Conservation (phyloP, 2,888 invertebrate species). For the Alloplasta piceator region DNA sequence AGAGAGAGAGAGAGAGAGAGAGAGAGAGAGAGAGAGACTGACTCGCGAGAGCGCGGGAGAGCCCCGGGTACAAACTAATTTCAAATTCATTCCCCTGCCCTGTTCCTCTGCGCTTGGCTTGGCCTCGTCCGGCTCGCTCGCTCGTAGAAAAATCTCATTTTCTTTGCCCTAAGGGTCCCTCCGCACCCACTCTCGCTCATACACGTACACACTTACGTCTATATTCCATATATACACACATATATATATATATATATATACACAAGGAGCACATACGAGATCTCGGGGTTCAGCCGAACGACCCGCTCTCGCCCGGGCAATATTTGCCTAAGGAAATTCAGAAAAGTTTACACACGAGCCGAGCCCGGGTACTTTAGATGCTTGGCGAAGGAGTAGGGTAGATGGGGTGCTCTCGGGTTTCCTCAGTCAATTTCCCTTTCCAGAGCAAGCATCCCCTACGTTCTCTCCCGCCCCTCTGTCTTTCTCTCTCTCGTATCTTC, state of each 20-base stretch:
- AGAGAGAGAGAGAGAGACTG: conserved; percentile 45
- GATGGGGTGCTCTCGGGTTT: conserved; percentile 60
- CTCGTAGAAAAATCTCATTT: conserved; percentile 81
- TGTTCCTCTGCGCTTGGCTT: conserved; percentile 51
- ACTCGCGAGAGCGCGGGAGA: conserved; percentile 41
- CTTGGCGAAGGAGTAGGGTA: conserved; percentile 50
- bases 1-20: conserved; percentile 30
- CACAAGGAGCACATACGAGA: conserved; percentile 9
- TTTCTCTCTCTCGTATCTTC: conserved; percentile 46
- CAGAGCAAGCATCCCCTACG: conserved; percentile 50
- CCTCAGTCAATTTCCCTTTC: conserved; percentile 72
- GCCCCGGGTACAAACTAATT: conserved; percentile 80
- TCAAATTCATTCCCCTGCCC: conserved; percentile 79
- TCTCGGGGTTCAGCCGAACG: conserved; percentile 56
- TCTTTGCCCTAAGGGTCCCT: conserved; percentile 80
- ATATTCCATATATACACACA: conserved; percentile 17
- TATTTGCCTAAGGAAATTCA: conserved; percentile 83
- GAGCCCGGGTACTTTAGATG: conserved; percentile 71
- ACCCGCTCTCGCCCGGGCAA: conserved; percentile 75
- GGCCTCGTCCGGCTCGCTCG: conserved; percentile 69
- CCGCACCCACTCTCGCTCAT: conserved; percentile 68
- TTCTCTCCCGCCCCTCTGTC: conserved; percentile 34
- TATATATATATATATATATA: conserved; percentile 21
- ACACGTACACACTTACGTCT: conserved; percentile 36
- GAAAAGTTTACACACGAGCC: conserved; percentile 81